Evolutionary conservation across 2,888 invertebrate species (phyloP), one percentile per base, ranked within the genome.

Genomic region (Zygaena filipendulae): DNA sequence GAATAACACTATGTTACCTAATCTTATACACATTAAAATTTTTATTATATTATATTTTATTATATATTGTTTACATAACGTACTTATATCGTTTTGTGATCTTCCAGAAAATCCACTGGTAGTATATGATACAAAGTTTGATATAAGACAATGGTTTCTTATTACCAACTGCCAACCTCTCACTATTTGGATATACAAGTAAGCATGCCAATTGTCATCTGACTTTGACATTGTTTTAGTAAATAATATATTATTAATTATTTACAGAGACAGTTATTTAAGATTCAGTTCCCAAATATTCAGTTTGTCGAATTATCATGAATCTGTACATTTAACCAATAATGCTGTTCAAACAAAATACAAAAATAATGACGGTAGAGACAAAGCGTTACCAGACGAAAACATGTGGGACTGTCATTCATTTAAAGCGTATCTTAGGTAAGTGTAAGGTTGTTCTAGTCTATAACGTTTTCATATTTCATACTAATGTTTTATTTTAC

Each of bases 341-440:
- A 91, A 96, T 64, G 92, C 96, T 3, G 89, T 97, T 13, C 97
- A 97, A 62, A 88, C 91, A 47, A 91, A 91, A 60, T 96, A 95
- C 52, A 84, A 85, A 40, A 90, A 90, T 47, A 82, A 62, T 32
- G 81, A 80, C 2, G 84, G 88, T 33, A 75, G 91, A 36, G 86
- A 92, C 63, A 83, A 89, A 52, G 82, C 87, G 2, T 67, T 97
- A 29, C 96, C 96, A 0, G 83, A 84, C 29, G 94, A 96, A 54
- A 96, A 96, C 57, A 97, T 97, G 96, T 97, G 97, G 97, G 93
- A 94, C 46, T 87, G 89, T 56, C 83, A 91, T 54, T 84, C 91
- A 32, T 89, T 97, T 64, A 87, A 91, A 71, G 69, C 80, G 25
- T 87, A 85, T 50, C 71, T 87, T 26, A 84, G 81, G 87, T 87